Base-by-base conservation (phyloP, 2,797 vertebrate species). In the Microtus obscurus region DNA sequence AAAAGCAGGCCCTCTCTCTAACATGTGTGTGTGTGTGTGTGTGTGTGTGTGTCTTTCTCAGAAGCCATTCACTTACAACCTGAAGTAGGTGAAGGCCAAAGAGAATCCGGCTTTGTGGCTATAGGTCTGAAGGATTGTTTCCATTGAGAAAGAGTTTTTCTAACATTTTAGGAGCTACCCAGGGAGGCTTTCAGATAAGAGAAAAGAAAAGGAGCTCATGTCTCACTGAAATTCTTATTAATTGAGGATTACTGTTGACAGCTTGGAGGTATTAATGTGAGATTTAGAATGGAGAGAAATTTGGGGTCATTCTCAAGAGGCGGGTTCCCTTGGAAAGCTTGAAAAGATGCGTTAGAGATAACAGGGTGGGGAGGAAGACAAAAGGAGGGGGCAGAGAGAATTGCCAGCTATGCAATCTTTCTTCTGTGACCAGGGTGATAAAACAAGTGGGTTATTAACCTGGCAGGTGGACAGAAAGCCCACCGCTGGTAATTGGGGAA, bases 401-500 rank as follows among this genome's bases (percentile, higher is more conserved):
- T 97, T 69, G n/a, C 65, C 23, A 80, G 93, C 74, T n/a, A 45
- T 21, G 37, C 63, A 92, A 53, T 61, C 53, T 96, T 95, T 90
- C 59, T 96, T 85, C 73, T 92, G 56, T 23, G 79, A 65, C 0
- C 14, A 3, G 34, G 87, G 82, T 94, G 94, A 96, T 95, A 81
- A 95, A 86, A 96, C 82, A 95, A 90, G 56, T 67, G 91, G 86
- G 74, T 93, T 95, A 96, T 97, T 97, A 97, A 94, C 93, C 94
- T 89, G 97, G 95, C 90, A 96, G 92, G 95, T 85, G 40, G 95
- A 90, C 63, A 95, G 95, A 90, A 93, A 92, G 48, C 48, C 94
- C 63, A 63, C 1, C 5, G 89, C 89, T 88, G 80, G 67, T 96
- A 97, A 97, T 69, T 95, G 95, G 90, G 94, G 74, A 95, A 93